Conservation (phyloP, 2,797 vertebrate genomes). For the Notolabrus celidotus region DNA sequence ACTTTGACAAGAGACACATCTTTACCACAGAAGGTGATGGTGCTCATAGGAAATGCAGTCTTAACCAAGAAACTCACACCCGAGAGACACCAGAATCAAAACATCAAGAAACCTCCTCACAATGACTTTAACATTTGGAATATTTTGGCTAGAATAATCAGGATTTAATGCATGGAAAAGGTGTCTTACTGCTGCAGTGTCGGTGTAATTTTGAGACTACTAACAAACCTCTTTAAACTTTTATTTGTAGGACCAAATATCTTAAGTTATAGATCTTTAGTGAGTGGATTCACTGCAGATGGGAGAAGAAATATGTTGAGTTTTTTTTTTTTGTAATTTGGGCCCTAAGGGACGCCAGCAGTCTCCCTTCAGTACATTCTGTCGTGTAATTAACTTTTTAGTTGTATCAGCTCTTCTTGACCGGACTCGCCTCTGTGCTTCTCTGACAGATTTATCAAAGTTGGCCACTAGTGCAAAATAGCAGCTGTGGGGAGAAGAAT, state of each 20-base stretch:
- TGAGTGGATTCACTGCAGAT: background rate
- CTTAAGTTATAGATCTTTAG: background rate
- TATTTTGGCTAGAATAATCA: background rate
- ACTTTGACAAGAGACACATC: too few relatives aligned
- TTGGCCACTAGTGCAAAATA: background rate
- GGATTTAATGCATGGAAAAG: background rate
- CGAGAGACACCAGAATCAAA: too few relatives aligned
- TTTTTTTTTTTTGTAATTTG: background rate
- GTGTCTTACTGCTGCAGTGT: too few relatives aligned
- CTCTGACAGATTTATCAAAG: slow-evolving; percentile 31
- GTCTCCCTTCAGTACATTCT: slow-evolving; percentile 19
- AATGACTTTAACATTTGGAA: background rate
- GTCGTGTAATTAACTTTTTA: slow-evolving; percentile 29
- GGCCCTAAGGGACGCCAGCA: background rate
- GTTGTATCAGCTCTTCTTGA: slow-evolving; percentile 31
- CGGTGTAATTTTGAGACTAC: background rate
- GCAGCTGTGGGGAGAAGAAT: background rate
- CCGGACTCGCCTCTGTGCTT: slow-evolving; percentile 16
- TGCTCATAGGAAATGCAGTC: too few relatives aligned
- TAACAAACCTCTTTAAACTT: background rate
- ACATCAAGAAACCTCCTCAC: too few relatives aligned
- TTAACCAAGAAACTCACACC: too few relatives aligned
- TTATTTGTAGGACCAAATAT: background rate
- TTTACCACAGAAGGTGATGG: too few relatives aligned
- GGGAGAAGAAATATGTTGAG: background rate